Conservation (phyloP, 1,140 invertebrate species). For the Dinothrombium tinctorium region DNA sequence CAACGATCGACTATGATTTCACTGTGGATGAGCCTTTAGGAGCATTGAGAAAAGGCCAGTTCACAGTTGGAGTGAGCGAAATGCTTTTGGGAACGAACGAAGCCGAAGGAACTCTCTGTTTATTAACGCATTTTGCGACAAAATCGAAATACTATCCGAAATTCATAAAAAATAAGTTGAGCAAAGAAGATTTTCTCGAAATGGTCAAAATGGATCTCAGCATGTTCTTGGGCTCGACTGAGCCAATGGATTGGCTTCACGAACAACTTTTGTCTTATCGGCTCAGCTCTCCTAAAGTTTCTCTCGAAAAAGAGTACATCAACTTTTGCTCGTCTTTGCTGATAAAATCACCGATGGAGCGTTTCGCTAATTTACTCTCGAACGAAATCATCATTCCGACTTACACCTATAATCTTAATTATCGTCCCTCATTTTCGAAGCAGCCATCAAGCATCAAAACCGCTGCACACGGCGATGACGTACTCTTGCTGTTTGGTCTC, state of each 20-base stretch:
- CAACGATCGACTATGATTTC: conserved; percentile 10
- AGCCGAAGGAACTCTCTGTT: conserved; percentile 16
- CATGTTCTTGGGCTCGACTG: conserved; percentile 5
- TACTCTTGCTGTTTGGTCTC: conserved; percentile 15
- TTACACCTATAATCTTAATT: conserved; percentile 2
- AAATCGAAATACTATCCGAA: conserved; percentile 8
- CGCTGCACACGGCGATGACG: conserved; percentile 17
- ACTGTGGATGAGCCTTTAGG: conserved; percentile 11
- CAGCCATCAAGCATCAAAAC: conserved; percentile 13
- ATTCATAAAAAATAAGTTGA: conserved; percentile 9
- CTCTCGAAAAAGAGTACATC: background rate
- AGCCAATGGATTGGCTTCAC: background rate
- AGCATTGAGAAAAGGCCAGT: conserved; percentile 1
- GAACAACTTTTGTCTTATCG: background rate
- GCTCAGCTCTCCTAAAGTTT: background rate
- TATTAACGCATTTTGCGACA: conserved; percentile 9
- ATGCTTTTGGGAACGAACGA: conserved; percentile 14
- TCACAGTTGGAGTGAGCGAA: conserved; percentile 5
- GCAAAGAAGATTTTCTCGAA: conserved; percentile 6
- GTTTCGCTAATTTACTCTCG: too few species aligned
- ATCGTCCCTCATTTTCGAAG: conserved; percentile 15
- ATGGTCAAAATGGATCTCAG: conserved; percentile 8
- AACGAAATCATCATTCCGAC: background rate
- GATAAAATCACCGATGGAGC: background rate
- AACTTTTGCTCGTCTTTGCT: background rate